Evolutionary conservation across 2,797 vertebrate genomes (phyloP), one percentile per base, ranked within the genome.

Genomic region (Phrynocephalus forsythii): DNA sequence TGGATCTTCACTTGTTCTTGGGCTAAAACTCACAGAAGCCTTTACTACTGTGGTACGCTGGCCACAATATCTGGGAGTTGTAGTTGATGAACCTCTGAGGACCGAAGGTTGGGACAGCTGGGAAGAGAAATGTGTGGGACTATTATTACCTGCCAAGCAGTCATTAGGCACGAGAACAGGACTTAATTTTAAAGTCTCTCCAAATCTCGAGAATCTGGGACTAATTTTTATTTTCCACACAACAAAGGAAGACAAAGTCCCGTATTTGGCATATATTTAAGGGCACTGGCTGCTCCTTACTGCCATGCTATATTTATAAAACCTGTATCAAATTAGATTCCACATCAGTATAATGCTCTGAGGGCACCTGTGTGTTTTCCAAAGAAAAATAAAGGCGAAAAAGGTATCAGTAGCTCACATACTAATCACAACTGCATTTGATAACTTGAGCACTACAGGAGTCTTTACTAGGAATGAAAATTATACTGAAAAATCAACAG

Each of bases 331-430:
- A 83, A 56, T 56, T 52, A 56, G 30, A 20, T n/a, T 24, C 20
- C 69, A 83, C 22, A 26, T 11, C 73, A 11, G 11, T 73, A 10
- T 30, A 24, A 33, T 13, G 82, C 4, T 60, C 60, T 15, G 67
- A 77, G 44, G 44, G 50, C 73, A 82, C 83, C 52, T 72, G 69
- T 10, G 72, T 79, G 84, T 81, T 84, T 56, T 20, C 60, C 18
- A 63, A 63, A 63, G 60, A 83, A 92, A 66, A 90, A 56, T 63
- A 73, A 48, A 67, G 87, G 28, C 82, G 80, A 71, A 20, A 75
- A 75, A 44, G 11, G 11, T 28, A 15, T 22, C 11, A 86, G 28
- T 9, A 67, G 48, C 30, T 44, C 1, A 15, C 38, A 30, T 60
- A 7, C 60, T 79, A 52, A 28, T 11, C 26, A 60, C 26, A 79